Percentiles rank a stretch among this genome's conserved stretches.
These are phyloP conservation scores for Choreutis nemorana DNA, from an alignment of 2,888 invertebrate species.

Conservation along the genomic window DNA sequence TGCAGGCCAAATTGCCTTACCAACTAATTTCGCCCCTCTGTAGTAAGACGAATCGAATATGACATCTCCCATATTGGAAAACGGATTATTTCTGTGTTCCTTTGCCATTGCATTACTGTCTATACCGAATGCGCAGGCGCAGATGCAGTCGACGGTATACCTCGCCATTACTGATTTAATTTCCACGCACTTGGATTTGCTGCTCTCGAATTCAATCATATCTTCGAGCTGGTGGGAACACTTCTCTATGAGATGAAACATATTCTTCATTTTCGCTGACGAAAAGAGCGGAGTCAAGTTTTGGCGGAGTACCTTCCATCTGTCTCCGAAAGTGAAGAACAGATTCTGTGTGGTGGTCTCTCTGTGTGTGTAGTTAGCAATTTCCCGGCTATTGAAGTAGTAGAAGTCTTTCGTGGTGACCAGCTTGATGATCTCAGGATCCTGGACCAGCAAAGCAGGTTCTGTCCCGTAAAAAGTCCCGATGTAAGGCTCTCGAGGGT, in stretches of 20 bases:
- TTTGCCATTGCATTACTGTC: constrained; percentile 8
- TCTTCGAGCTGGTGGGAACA: constrained; percentile 12
- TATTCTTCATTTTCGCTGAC: constrained; percentile 13
- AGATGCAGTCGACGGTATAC: constrained; percentile 10
- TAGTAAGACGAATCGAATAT: constrained; percentile 21
- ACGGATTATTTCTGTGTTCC: constrained; percentile 12
- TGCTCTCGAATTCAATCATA: constrained; percentile 8
- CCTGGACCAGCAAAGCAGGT: constrained; percentile 14
- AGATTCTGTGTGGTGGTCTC: constrained; percentile 9
- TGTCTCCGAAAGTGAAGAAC: constrained; percentile 10
- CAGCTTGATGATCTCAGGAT: constrained; percentile 13
- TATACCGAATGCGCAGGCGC: constrained; percentile 9
- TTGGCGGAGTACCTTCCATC: constrained; percentile 16
- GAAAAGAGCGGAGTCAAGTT: constrained; percentile 16
- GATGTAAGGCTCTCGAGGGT: constrained; percentile 12
- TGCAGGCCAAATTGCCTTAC: constrained; percentile 28
- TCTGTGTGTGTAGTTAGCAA: constrained; percentile 9
- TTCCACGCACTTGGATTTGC: constrained; percentile 7
- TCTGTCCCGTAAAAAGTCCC: constrained; percentile 16
- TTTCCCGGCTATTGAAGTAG: constrained; percentile 15
- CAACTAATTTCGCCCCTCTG: constrained; percentile 19
- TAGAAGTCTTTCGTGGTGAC: constrained; percentile 16
- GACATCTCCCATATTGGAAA: constrained; percentile 19
- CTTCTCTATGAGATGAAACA: constrained; percentile 17
- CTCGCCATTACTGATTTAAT: constrained; percentile 8